These are phyloP conservation scores for Cantharis rustica DNA, from an alignment of 2,888 invertebrate species.

Conservation along the genomic window DNA sequence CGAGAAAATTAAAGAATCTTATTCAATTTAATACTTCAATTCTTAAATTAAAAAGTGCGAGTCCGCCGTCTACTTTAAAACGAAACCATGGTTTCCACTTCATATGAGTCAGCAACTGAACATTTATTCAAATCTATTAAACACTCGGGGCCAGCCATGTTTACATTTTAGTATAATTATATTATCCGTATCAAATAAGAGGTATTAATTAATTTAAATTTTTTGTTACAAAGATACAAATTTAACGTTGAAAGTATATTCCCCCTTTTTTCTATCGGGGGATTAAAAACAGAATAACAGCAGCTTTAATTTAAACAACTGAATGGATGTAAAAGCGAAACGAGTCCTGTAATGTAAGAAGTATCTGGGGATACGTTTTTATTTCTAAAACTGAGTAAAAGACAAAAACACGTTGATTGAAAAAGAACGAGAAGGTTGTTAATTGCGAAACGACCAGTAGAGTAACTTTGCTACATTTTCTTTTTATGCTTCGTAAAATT, in stretches of 20 bases:
- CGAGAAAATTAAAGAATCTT: too few relatives aligned
- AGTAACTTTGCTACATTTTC: background rate
- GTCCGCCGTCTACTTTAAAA: too few relatives aligned
- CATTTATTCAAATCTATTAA: too few relatives aligned
- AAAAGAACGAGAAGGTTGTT: background rate
- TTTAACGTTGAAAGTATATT: background rate
- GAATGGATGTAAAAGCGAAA: background rate
- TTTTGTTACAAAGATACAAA: background rate
- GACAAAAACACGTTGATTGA: background rate
- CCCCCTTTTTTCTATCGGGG: background rate
- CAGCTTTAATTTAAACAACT: background rate
- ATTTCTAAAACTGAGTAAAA: background rate
- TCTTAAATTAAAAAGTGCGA: too few relatives aligned
- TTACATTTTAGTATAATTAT: too few relatives aligned
- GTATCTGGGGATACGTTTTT: background rate
- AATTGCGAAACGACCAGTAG: background rate
- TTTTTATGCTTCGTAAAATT: background rate
- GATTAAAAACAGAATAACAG: background rate
- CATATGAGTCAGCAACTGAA: too few relatives aligned
- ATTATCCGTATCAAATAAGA: background rate
- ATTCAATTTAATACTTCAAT: too few relatives aligned
- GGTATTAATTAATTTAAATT: background rate
- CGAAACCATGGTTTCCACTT: too few relatives aligned
- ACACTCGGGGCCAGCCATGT: too few relatives aligned
- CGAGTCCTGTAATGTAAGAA: background rate